Percentiles rank a stretch among this genome's conserved stretches.
Evolutionary conservation across 2,888 invertebrate genomes (phyloP).

Genomic region (Microplitis deprimator): DNA sequence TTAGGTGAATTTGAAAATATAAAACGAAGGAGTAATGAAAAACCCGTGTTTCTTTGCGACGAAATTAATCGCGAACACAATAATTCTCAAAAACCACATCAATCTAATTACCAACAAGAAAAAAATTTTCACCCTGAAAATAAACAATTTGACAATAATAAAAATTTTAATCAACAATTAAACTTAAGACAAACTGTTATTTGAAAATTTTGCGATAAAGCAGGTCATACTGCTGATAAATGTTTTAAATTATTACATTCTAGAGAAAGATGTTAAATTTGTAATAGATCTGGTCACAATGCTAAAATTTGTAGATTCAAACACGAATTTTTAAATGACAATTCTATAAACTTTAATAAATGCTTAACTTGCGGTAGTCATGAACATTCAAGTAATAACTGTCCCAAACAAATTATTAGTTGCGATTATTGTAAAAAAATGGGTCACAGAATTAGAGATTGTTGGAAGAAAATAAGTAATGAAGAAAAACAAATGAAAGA

Average conservation of each 20-base stretch:
- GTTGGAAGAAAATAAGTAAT: too few relatives aligned
- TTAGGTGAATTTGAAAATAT: background rate
- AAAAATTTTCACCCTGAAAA: background rate
- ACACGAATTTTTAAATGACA: too few relatives aligned
- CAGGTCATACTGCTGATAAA: conserved; percentile 9
- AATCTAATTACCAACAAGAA: background rate
- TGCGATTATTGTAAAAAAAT: too few relatives aligned
- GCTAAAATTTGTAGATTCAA: too few relatives aligned
- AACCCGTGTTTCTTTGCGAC: background rate
- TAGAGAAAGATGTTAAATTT: background rate
- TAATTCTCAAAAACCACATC: background rate
- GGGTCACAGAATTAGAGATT: too few relatives aligned
- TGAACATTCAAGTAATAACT: background rate
- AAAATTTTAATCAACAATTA: too few relatives aligned
- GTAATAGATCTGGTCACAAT: background rate
- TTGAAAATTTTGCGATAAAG: conserved; percentile 6
- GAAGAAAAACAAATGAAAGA: too few relatives aligned
- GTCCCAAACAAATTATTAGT: conserved; percentile 15
- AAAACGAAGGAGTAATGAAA: background rate
- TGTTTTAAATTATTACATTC: background rate
- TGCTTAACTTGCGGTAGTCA: background rate
- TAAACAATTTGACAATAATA: too few relatives aligned
- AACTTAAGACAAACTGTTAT: background rate
- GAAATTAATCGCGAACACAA: background rate
- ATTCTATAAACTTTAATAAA: too few relatives aligned